Percentiles rank a stretch among this genome's conserved stretches.
These are phyloP conservation scores for Lethrus apterus DNA, from an alignment of 1,140 invertebrate genomes.

Conservation along the genomic window DNA sequence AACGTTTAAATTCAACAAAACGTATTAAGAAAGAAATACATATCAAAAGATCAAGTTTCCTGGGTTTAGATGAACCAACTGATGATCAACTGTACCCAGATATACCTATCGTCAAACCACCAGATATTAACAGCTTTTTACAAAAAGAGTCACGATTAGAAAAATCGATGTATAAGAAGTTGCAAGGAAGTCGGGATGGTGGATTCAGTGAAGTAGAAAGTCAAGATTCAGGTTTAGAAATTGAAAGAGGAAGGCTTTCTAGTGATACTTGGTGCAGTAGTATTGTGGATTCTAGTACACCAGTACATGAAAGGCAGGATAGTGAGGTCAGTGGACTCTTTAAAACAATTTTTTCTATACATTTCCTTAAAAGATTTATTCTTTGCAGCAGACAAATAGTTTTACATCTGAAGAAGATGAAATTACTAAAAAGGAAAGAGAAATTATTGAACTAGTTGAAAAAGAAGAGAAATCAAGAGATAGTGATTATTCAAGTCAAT, in stretches of 20 bases:
- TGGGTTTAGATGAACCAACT: conserved; percentile 68
- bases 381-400: conserved; percentile 35
- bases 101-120: conserved; percentile 62
- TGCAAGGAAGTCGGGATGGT: conserved; percentile 36
- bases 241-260: conserved; percentile 50
- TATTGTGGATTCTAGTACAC: conserved; percentile 52
- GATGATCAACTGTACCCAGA: conserved; percentile 62
- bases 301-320: conserved; percentile 68
- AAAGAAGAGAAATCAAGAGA: conserved; percentile 51
- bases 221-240: conserved; percentile 68
- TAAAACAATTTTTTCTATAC: neutral
- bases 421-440: conserved; percentile 60
- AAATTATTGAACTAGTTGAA: conserved; percentile 64
- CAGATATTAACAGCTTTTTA: conserved; percentile 68
- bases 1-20: conserved; percentile 71
- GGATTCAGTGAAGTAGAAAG: conserved; percentile 46
- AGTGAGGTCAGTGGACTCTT: conserved; percentile 47
- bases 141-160: conserved; percentile 73
- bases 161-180: conserved; percentile 59
- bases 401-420: conserved; percentile 60
- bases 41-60: conserved; percentile 75
- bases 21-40: conserved; percentile 79
- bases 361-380: neutral
- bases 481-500: conserved; percentile 18
- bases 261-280: conserved; percentile 54